phyloP scores from a whole-genome alignment of 2,888 invertebrate species.

The Apomyelois bistriatella region DNA sequence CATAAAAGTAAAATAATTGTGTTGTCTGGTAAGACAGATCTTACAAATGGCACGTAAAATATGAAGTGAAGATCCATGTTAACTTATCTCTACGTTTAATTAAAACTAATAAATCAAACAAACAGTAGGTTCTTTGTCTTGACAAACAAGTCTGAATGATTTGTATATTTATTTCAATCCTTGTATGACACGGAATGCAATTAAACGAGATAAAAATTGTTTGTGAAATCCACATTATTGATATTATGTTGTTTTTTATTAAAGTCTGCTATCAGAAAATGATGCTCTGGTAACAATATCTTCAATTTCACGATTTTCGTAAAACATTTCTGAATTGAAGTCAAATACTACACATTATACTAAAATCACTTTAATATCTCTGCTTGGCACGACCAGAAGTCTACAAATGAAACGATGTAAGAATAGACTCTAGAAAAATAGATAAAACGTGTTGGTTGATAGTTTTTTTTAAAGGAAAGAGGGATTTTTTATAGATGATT shows the following conservation, averaged over 20 bases:
- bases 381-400: too few species aligned
- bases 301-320: too few species aligned
- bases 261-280: too few species aligned
- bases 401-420: too few species aligned
- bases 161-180: conserved; percentile 2
- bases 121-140: conserved; percentile 8
- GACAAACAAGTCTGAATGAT: conserved; percentile 6
- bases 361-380: too few species aligned
- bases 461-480: too few species aligned
- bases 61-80: conserved; percentile 6
- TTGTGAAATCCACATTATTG: background rate
- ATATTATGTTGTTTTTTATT: background rate
- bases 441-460: too few species aligned
- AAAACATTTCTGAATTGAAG: too few species aligned
- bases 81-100: conserved; percentile 3
- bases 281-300: too few species aligned
- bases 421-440: too few species aligned
- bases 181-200: conserved; percentile 8
- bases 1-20: background rate
- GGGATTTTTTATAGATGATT: too few species aligned
- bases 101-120: conserved; percentile 7
- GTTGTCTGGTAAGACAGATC: background rate
- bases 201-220: background rate
- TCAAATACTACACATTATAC: too few species aligned
- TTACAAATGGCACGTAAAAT: conserved; percentile 1